Evolutionary conservation across 2,113 vertebrate species (phyloP).

Genomic region (Callorhinus ursinus): DNA sequence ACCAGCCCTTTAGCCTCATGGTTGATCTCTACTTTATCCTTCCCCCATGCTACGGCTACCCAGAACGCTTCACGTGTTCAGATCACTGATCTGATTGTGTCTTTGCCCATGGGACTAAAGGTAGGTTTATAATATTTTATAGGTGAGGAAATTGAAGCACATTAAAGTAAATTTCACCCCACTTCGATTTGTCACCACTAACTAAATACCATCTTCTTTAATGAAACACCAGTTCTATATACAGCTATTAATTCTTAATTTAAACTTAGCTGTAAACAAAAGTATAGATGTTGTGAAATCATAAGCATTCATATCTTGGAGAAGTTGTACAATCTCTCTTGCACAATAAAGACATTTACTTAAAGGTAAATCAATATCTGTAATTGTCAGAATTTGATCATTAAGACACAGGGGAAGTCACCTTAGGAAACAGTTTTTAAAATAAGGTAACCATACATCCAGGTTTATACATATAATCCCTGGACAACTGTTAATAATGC

Average conservation of each 20-base stretch:
- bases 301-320: not conserved
- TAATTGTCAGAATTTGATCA: not conserved
- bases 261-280: not conserved
- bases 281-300: not conserved
- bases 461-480: not conserved
- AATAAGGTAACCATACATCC: not conserved
- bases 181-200: not conserved
- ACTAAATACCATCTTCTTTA: not conserved
- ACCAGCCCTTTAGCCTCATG: not conserved
- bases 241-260: not conserved
- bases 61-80: not conserved
- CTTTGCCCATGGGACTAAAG: not conserved
- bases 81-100: not conserved
- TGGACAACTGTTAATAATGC: not conserved
- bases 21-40: not conserved
- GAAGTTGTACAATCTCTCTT: not conserved
- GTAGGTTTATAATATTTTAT: not conserved
- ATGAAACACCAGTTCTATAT: not conserved
- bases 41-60: not conserved
- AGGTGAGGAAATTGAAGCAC: not conserved
- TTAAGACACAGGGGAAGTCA: not conserved
- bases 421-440: not conserved
- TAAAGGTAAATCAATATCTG: not conserved
- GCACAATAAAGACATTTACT: constrained; percentile 14
- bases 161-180: not conserved